Conservation (phyloP, 2,888 invertebrate species). For the Cyrtodaria siliqua region DNA sequence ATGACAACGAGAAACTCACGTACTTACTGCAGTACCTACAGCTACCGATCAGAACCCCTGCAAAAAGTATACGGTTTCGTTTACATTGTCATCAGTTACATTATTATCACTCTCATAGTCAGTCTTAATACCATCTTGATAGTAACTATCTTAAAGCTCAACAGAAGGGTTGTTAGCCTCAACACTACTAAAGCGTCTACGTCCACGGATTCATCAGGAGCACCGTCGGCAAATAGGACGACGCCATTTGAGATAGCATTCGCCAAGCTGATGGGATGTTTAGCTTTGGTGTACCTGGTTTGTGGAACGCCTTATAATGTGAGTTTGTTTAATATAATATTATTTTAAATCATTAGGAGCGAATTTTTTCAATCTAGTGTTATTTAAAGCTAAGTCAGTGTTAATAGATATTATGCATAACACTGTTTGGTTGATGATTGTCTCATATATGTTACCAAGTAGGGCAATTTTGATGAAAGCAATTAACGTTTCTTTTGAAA, state of each 20-base stretch:
- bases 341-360: no score
- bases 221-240: neutral
- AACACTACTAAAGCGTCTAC: neutral
- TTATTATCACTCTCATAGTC: constrained; percentile 27
- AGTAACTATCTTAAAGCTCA: constrained; percentile 35
- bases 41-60: constrained; percentile 11
- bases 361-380: no score
- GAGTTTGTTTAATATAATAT: constrained; percentile 13
- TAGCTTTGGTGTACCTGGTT: constrained; percentile 48
- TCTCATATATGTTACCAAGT: no score
- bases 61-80: constrained; percentile 38
- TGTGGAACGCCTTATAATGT: constrained; percentile 51
- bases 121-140: constrained; percentile 41
- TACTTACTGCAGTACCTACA: constrained; percentile 30
- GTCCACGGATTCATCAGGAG: neutral
- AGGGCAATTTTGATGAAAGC: no score
- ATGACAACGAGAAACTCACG: constrained; percentile 5
- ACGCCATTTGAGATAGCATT: constrained; percentile 58
- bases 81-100: constrained; percentile 31
- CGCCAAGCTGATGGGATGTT: constrained; percentile 56
- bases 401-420: no score
- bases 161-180: constrained; percentile 24
- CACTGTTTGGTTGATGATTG: no score
- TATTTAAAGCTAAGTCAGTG: no score
- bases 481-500: no score